Percentiles rank a stretch among this genome's conserved stretches.
Conservation (phyloP, 2,113 vertebrate genomes). For the Meriones unguiculatus region DNA sequence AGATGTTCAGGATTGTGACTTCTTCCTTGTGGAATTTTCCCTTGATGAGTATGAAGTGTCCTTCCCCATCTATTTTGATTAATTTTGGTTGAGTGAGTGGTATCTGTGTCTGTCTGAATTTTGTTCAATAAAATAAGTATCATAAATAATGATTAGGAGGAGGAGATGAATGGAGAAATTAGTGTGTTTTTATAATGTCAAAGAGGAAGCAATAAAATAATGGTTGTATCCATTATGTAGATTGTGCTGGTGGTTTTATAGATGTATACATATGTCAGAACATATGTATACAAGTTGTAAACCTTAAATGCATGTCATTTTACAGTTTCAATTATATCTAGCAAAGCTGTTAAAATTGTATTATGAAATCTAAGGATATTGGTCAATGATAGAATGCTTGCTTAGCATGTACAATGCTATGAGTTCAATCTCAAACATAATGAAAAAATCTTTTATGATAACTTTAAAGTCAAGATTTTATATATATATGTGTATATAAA, state of each 20-base stretch:
- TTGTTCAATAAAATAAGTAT: background rate
- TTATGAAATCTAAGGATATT: background rate
- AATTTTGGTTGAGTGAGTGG: background rate
- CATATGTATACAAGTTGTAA: background rate
- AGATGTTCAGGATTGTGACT: too few species aligned
- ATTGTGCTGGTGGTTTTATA: background rate
- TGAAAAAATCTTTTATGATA: background rate
- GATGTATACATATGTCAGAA: background rate
- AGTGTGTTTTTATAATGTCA: background rate
- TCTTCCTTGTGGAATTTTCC: too few species aligned
- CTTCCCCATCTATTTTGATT: too few species aligned
- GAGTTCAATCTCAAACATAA: background rate
- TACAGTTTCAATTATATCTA: background rate
- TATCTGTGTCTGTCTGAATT: background rate
- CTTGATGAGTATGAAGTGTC: too few species aligned
- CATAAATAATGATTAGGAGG: background rate
- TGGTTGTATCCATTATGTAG: background rate
- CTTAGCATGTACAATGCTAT: background rate
- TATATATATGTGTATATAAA: too few species aligned
- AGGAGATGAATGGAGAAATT: background rate
- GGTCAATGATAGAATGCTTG: background rate
- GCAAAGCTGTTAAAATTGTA: background rate
- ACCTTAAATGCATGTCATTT: background rate
- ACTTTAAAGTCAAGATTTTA: background rate
- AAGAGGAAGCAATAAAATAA: background rate